phyloP scores from a whole-genome alignment of 2,888 invertebrate species.

The Oscheius sp. region DNA sequence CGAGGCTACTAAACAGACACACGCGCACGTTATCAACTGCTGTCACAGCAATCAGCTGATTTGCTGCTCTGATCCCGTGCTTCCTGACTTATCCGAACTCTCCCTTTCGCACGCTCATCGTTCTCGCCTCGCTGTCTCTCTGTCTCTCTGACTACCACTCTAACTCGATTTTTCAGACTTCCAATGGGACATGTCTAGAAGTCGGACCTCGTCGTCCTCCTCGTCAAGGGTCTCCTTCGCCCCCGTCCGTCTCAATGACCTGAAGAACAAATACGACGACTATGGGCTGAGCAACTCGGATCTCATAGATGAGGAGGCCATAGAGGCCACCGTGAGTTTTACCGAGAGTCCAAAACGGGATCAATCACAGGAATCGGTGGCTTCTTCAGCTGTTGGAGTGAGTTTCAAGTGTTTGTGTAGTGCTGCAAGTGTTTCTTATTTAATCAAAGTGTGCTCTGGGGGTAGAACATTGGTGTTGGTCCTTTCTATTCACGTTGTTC shows the following conservation, averaged over 20 bases:
- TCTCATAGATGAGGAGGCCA: slow-evolving; percentile 43
- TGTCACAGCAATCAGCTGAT: too few relatives aligned
- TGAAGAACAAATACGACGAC: slow-evolving; percentile 56
- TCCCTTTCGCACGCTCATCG: too few relatives aligned
- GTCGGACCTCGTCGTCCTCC: slow-evolving; percentile 30
- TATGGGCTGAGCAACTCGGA: slow-evolving; percentile 50
- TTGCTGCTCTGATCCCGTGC: too few relatives aligned
- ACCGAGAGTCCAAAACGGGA: neutral
- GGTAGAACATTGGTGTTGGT: neutral
- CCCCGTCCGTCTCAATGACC: slow-evolving; percentile 55
- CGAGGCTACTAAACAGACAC: too few relatives aligned
- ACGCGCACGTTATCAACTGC: too few relatives aligned
- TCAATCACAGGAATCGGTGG: slow-evolving; percentile 5
- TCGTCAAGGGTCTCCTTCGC: slow-evolving; percentile 41
- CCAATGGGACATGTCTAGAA: slow-evolving; percentile 23
- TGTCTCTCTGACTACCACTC: neutral
- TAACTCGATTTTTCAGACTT: slow-evolving; percentile 5
- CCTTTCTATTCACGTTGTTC: neutral
- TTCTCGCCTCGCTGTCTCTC: neutral
- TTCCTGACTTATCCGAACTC: too few relatives aligned
- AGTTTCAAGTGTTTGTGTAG: slow-evolving; percentile 19
- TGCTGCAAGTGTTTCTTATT: neutral
- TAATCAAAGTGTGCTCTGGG: neutral
- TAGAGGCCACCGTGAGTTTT: slow-evolving; percentile 43
- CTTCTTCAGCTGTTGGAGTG: slow-evolving; percentile 8